These are phyloP conservation scores for Coreius guichenoti DNA, from an alignment of 2,797 vertebrate species.

Conservation along the genomic window DNA sequence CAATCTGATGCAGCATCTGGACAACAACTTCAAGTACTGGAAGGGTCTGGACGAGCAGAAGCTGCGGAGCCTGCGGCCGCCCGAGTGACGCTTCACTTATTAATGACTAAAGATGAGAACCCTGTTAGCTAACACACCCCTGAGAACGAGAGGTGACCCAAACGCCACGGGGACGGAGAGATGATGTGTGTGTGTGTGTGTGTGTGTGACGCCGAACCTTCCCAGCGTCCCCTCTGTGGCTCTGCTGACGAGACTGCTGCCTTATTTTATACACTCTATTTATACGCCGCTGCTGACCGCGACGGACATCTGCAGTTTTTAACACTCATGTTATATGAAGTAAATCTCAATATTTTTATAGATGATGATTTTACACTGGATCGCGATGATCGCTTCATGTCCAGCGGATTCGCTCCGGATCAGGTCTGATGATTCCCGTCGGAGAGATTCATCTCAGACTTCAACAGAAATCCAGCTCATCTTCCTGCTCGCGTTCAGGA, in stretches of 20 bases:
- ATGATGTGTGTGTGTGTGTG: no score
- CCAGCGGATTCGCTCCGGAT: background rate
- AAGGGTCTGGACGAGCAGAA: slow-evolving; percentile 91
- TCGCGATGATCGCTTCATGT: slow-evolving; percentile 53
- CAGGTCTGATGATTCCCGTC: no score
- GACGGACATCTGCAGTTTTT: slow-evolving; percentile 83
- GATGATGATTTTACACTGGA: slow-evolving; percentile 88
- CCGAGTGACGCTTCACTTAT: slow-evolving; percentile 75
- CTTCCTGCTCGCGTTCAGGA: background rate
- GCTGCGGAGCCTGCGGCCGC: slow-evolving; percentile 87
- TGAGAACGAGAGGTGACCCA: no score
- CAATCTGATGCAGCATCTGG: slow-evolving; percentile 95
- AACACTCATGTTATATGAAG: slow-evolving; percentile 82
- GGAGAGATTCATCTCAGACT: no score
- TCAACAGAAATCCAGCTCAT: background rate
- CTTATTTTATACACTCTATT: slow-evolving; percentile 96
- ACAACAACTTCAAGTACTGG: slow-evolving; percentile 99
- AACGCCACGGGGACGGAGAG: no score
- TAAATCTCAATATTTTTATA: slow-evolving; percentile 92
- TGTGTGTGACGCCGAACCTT: no score
- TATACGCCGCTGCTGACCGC: slow-evolving; percentile 88
- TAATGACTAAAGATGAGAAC: background rate
- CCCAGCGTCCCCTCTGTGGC: no score
- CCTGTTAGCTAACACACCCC: no score
- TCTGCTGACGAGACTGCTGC: slow-evolving; percentile 86